A percentile compares a stretch with the other conserved stretches of the same genome.
Evolutionary conservation across 2,113 vertebrate species (phyloP).

Genomic region (Tiliqua scincoides): DNA sequence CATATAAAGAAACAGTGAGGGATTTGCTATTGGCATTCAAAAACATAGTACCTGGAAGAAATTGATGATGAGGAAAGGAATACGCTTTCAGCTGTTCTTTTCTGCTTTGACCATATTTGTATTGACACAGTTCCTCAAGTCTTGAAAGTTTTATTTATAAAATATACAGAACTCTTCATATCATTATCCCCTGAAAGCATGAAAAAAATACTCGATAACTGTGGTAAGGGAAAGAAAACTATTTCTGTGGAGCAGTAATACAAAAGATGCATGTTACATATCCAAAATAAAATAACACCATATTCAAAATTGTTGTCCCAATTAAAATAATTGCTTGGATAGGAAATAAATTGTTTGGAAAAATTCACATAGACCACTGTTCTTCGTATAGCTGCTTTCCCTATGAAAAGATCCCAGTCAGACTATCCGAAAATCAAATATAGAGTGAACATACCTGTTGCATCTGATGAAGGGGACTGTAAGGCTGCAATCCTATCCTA

Average conservation of each 20-base stretch:
- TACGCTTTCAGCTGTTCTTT: not conserved
- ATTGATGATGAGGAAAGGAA: constrained; percentile 17
- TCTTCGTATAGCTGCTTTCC: not conserved
- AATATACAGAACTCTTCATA: constrained; percentile 14
- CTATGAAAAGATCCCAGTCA: too few relatives aligned
- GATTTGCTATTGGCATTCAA: not conserved
- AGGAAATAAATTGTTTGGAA: not conserved
- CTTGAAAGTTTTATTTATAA: constrained; percentile 1
- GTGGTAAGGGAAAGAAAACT: not conserved
- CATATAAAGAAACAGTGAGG: not conserved
- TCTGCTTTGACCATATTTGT: constrained; percentile 29
- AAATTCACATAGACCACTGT: not conserved
- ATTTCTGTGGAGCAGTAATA: not conserved
- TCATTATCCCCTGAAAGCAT: constrained; percentile 14
- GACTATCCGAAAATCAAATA: too few relatives aligned
- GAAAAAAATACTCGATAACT: constrained; percentile 42
- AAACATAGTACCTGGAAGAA: not conserved
- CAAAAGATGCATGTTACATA: constrained; percentile 11
- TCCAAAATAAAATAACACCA: not conserved
- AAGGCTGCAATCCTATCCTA: too few relatives aligned
- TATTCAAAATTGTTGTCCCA: not conserved
- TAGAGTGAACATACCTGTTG: too few relatives aligned
- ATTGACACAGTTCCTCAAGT: not conserved
- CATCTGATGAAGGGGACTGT: too few relatives aligned
- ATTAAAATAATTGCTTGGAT: not conserved